phyloP scores from a whole-genome alignment of 2,888 invertebrate genomes.

The Myopa testacea region DNA sequence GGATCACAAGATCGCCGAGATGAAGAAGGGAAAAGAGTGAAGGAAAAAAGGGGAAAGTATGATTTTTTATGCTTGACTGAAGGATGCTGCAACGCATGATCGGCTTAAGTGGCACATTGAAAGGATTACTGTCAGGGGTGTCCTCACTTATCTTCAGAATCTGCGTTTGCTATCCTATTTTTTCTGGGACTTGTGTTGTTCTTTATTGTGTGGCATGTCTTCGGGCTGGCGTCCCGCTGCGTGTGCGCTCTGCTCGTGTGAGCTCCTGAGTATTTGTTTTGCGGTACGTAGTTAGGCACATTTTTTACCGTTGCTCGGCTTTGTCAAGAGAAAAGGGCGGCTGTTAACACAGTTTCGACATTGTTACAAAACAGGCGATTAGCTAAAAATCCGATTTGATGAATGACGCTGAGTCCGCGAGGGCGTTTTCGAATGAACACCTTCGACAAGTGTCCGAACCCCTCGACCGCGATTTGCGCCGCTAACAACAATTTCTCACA shows the following conservation, averaged over 20 bases:
- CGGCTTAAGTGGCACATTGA: conserved; percentile 68
- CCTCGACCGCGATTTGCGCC: conserved; percentile 13
- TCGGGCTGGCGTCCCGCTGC: conserved; percentile 53
- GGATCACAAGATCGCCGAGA: not conserved
- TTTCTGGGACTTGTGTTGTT: not conserved
- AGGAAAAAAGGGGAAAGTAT: not conserved
- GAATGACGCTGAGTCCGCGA: conserved; percentile 50
- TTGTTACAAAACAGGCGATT: conserved; percentile 56
- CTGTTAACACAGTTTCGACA: not conserved
- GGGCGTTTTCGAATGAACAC: not conserved
- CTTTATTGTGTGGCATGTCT: conserved; percentile 39
- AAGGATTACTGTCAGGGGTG: conserved; percentile 63
- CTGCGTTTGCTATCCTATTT: conserved; percentile 3
- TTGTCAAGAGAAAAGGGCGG: conserved; percentile 26
- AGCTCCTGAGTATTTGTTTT: conserved; percentile 29
- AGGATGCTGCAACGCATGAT: conserved; percentile 60
- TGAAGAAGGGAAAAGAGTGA: not conserved
- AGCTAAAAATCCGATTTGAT: conserved; percentile 63
- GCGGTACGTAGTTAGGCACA: conserved; percentile 48
- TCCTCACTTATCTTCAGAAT: conserved; percentile 16
- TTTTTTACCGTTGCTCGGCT: conserved; percentile 21
- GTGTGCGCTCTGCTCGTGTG: conserved; percentile 50
- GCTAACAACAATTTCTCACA: conserved; percentile 57
- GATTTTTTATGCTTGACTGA: conserved; percentile 46
- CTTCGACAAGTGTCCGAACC: conserved; percentile 33